A percentile compares a stretch with the other conserved stretches of the same genome.
These are phyloP conservation scores for Brachyptera risi DNA, from an alignment of 2,888 invertebrate genomes.

Conservation along the genomic window DNA sequence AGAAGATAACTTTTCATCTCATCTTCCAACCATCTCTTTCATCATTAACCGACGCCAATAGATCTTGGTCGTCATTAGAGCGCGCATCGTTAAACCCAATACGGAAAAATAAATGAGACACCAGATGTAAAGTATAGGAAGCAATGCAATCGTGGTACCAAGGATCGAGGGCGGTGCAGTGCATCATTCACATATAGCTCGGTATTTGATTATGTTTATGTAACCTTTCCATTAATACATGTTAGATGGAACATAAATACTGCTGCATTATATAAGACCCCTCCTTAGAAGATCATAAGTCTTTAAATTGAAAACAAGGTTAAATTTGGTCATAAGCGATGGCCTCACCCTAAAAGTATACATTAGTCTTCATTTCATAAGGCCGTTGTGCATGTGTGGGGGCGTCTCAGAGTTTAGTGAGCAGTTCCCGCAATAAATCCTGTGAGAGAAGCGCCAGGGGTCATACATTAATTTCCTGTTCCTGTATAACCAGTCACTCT, in stretches of 20 bases:
- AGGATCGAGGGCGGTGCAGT: not conserved
- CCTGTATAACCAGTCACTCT: not conserved
- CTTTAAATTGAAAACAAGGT: conserved; percentile 6
- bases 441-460: conserved; percentile 2
- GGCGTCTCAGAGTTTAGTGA: not conserved
- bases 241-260: not conserved
- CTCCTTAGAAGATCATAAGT: too few relatives aligned
- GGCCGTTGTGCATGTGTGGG: not conserved
- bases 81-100: too few relatives aligned
- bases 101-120: too few relatives aligned
- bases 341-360: conserved; percentile 1
- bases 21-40: too few relatives aligned
- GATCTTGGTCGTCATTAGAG: too few relatives aligned
- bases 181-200: not conserved
- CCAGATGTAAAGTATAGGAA: too few relatives aligned
- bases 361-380: conserved; percentile 6
- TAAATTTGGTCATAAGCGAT: not conserved
- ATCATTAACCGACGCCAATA: too few relatives aligned
- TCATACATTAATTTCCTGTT: conserved; percentile 15
- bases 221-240: conserved; percentile 5
- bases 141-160: too few relatives aligned
- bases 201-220: not conserved
- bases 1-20: too few relatives aligned
- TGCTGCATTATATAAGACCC: too few relatives aligned
- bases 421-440: conserved; percentile 8